A percentile compares a stretch with the other conserved stretches of the same genome.
Evolutionary conservation across 2,113 vertebrate genomes (phyloP).

Genomic region (Charina bottae): DNA sequence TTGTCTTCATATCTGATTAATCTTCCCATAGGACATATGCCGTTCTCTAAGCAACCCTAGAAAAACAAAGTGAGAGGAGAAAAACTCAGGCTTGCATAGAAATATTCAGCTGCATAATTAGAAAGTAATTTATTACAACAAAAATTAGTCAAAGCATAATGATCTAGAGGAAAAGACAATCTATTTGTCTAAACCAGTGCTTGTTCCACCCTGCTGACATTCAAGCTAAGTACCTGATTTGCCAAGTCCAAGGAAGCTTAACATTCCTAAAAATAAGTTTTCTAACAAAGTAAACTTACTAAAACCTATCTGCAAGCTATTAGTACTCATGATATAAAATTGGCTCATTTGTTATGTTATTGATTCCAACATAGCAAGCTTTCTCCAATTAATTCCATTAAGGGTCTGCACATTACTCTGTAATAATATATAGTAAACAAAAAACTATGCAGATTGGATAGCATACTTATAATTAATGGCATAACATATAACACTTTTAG

Average conservation of each 20-base stretch:
- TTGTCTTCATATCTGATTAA: conserved; percentile 26
- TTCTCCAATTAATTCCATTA: neutral
- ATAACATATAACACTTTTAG: neutral
- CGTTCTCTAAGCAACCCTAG: conserved; percentile 7
- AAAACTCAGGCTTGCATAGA: neutral
- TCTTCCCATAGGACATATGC: neutral
- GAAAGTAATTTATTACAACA: neutral
- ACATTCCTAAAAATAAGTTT: neutral
- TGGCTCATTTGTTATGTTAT: neutral
- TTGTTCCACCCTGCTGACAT: neutral
- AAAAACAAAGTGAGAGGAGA: neutral
- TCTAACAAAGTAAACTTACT: neutral
- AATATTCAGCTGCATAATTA: neutral
- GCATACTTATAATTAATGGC: neutral
- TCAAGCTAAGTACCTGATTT: neutral
- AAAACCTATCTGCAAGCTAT: neutral
- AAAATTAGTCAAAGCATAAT: neutral
- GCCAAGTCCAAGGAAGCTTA: neutral
- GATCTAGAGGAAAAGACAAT: neutral
- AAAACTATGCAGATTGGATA: neutral
- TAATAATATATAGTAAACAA: neutral
- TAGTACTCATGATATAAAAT: neutral
- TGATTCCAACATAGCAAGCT: neutral
- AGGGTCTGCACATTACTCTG: neutral
- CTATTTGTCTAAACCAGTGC: neutral